These are phyloP conservation scores for Pangasius mekongensis DNA, from an alignment of 2,797 vertebrate genomes.

Conservation along the genomic window DNA sequence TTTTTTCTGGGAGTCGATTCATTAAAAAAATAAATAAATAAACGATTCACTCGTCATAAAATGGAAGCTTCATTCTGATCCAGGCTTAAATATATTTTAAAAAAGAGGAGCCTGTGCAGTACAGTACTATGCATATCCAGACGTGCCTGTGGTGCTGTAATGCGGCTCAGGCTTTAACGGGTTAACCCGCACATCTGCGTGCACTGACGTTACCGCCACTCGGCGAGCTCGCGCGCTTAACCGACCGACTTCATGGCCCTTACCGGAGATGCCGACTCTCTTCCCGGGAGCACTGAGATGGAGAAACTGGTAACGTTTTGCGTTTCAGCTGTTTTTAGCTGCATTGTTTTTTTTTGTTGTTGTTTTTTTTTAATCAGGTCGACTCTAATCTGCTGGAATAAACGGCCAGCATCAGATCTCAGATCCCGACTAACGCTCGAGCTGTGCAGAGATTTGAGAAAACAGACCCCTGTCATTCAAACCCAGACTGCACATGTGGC, in stretches of 20 bases:
- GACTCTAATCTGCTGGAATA: neutral
- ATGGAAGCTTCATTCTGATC: neutral
- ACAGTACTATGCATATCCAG: no score
- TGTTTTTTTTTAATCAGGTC: neutral
- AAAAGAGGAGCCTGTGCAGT: neutral
- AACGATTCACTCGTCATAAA: neutral
- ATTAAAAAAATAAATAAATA: neutral
- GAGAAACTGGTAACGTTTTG: slow-evolving; percentile 65
- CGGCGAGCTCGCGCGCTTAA: neutral
- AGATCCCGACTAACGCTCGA: neutral
- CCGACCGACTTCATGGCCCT: slow-evolving; percentile 63
- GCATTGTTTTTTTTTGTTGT: no score
- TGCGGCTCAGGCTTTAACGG: neutral
- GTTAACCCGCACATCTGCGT: slow-evolving; percentile 50
- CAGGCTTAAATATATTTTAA: neutral
- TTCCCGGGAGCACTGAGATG: slow-evolving; percentile 71
- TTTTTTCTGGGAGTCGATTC: neutral
- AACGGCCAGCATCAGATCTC: neutral
- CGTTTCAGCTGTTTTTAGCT: neutral
- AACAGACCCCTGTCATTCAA: neutral
- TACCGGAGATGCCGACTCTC: slow-evolving; percentile 59
- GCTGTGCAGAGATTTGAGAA: neutral
- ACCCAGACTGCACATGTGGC: neutral
- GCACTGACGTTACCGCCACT: slow-evolving; percentile 15
- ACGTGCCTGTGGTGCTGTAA: neutral